Evolutionary conservation across 2,888 invertebrate genomes (phyloP).

Genomic region (Tethea ocularis): DNA sequence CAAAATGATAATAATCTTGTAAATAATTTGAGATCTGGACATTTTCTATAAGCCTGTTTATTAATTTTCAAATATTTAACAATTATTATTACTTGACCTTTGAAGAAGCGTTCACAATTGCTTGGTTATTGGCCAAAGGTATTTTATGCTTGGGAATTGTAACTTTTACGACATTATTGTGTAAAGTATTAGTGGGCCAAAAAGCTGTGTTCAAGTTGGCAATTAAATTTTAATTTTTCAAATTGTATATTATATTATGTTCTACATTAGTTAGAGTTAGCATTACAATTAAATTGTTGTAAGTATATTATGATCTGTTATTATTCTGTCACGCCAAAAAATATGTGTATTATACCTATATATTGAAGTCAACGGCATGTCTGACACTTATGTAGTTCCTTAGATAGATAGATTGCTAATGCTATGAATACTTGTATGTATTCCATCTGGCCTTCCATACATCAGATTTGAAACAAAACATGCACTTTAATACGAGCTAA

Average conservation of each 20-base stretch:
- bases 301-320: neutral
- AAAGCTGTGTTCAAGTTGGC: conserved; percentile 7
- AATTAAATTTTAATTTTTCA: conserved; percentile 7
- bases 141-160: neutral
- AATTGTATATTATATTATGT: neutral
- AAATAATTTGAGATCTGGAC: no score
- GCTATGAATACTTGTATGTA: neutral
- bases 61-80: neutral
- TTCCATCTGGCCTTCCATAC: neutral
- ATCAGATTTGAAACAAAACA: neutral
- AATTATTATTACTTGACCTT: neutral
- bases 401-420: neutral
- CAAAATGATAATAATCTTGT: no score
- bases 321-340: neutral
- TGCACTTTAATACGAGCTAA: conserved; percentile 25
- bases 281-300: neutral
- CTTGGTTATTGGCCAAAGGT: neutral
- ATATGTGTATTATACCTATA: neutral
- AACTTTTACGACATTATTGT: neutral
- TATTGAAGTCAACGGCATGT: conserved; percentile 2
- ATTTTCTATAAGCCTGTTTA: no score
- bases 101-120: neutral
- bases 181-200: conserved; percentile 6
- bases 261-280: conserved; percentile 1
- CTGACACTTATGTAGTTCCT: neutral